Evolutionary conservation across 2,888 invertebrate species (phyloP).

Genomic region (Ephialtes manifestator): DNA sequence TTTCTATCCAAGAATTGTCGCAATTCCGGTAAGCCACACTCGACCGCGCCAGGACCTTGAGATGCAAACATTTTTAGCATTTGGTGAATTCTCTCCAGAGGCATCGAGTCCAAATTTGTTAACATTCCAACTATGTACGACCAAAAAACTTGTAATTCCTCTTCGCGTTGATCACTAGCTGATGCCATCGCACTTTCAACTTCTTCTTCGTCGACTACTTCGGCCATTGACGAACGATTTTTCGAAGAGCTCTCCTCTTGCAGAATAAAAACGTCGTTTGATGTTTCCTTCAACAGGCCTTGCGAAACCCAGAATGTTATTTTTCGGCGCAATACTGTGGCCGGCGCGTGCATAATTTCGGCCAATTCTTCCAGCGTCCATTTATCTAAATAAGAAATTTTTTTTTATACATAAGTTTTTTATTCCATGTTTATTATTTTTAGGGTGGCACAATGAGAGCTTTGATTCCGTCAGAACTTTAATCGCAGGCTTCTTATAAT

Average conservation of each 20-base stretch:
- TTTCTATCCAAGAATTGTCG: constrained; percentile 96
- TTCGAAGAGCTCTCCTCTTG: constrained; percentile 89
- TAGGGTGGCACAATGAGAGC: no score
- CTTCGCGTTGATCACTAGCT: constrained; percentile 97
- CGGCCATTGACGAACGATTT: constrained; percentile 88
- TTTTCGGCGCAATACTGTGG: constrained; percentile 93
- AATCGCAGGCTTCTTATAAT: no score
- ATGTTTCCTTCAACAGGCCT: constrained; percentile 93
- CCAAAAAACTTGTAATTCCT: constrained; percentile 98
- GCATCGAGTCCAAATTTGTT: constrained; percentile 96
- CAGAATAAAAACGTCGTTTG: constrained; percentile 91
- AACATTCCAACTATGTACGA: constrained; percentile 99
- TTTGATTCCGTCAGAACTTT: no score
- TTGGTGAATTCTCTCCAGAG: constrained; percentile 96
- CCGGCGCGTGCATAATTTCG: constrained; percentile 94
- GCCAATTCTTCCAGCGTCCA: constrained; percentile 96
- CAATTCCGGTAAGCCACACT: constrained; percentile 95
- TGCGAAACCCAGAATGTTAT: constrained; percentile 98
- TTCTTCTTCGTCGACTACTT: constrained; percentile 95
- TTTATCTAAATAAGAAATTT: constrained; percentile 87
- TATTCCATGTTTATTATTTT: no score
- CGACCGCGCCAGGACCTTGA: constrained; percentile 94
- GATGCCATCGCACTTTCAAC: constrained; percentile 98
- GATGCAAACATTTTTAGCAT: constrained; percentile 99
- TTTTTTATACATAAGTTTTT: no score